Base-by-base conservation (phyloP, 2,113 vertebrate species). In the Glareola pratincola region DNA sequence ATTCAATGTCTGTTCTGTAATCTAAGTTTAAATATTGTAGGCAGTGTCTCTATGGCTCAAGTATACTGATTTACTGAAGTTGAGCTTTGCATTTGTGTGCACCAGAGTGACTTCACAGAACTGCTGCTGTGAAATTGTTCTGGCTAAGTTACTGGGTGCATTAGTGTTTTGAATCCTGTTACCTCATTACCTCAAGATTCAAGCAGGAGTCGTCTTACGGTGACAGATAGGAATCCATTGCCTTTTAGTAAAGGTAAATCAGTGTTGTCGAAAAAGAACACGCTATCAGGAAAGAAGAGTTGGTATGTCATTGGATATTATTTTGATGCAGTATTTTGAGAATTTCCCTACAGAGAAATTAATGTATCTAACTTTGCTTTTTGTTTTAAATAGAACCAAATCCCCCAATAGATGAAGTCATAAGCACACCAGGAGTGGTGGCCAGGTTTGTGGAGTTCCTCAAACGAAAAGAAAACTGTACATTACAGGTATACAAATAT, bases 351-450 rank as follows among this genome's bases (percentile, higher is more conserved):
- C 8, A 47, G 62, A 88, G 20, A 64, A 75, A 56, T 43, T 6
- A 41, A 57, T 54, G 7, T 69, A 8, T 88, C 19, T 91, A 60
- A 96, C 41, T 30, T 66, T 48, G 8, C 7, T 71, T 94, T 72
- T 91, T 86, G 18, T 85, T 95, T 96, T 95, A 74, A 89, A 97
- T 97, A 99, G 99, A 99, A 93, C 99, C 99, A 59, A 99, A 99
- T 95, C 99, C 99, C 76, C 99, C 99, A 54, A 99, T 99, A 95
- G 99, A 99, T 96, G 99, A 99, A 98, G 99, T 99, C 78, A 99
- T 99, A 95, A 99, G 98, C 92, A 99, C 99, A 67, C 97, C 98
- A 74, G 99, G 99, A 74, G 99, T 99, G 63, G 99, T 99, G 92
- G 99, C 99, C 88, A 98, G 99, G 88, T 99, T 99, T 97, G 99